Base-by-base conservation (phyloP, 2,113 vertebrate species). In the Lota lota region DNA sequence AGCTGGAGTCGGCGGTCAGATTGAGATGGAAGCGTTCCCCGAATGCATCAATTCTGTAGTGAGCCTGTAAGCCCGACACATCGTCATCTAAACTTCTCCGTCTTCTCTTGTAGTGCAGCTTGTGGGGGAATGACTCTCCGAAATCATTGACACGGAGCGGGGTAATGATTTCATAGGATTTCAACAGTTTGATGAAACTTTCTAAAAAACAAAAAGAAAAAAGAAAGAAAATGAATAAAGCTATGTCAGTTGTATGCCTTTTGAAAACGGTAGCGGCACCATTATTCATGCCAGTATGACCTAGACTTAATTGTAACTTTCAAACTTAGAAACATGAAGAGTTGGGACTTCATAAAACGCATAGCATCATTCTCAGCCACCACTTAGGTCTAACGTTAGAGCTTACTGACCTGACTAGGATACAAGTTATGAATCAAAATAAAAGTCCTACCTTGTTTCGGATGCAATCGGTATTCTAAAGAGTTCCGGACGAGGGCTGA, bases 21-120 rank as follows among this genome's bases (percentile, higher is more conserved):
- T 98, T 98, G 68, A 99, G 93, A 68, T 90, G 95, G 78, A 97
- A 98, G 69, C 92, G 85, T 69, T 97, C 93, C 47, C 96, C 96
- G 22, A 97, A 99, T 0, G 97, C 97, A 54, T 91, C 87, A 62
- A 99, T 89, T 71, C 85, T 87, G 87, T 98, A 99, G 79, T 94
- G 95, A 0, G 93, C 90, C 66, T 93, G 90, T 66, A 88, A 70
- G 17, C 68, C 81, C 66, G 82, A 84, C 66, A 84, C 80, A 65
- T 87, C 88, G 0, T 77, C 83, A 0, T 88, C 86, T 0, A 88
- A 53, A 76, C 95, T 97, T 22, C 96, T 91, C 28, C 90, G 94
- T 82, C 90, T 93, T 83, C 97, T 88, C 61, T 88, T 88, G 89
- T 93, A 96, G 87, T 95, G 94, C 80, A 83, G 72, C 12, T 82